phyloP scores from a whole-genome alignment of 2,113 vertebrate genomes.

The Columba livia region DNA sequence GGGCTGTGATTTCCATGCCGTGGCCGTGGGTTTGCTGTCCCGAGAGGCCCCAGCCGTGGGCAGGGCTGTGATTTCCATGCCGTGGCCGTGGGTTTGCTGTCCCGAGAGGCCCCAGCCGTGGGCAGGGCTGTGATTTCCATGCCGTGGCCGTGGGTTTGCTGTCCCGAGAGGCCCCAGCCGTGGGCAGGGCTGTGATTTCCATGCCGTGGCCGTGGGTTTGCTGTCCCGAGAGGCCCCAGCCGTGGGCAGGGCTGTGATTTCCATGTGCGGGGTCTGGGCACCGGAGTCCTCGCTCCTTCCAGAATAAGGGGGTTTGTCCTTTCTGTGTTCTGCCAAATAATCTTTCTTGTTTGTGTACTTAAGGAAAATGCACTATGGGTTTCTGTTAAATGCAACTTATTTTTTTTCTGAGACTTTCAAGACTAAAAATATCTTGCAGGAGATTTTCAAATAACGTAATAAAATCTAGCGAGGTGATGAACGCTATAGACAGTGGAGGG shows the following conservation, averaged over 20 bases:
- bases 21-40: neutral
- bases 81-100: fast-evolving
- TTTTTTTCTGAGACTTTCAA: neutral
- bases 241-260: neutral
- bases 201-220: fast-evolving
- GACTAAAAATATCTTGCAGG: neutral
- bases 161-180: neutral
- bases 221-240: neutral
- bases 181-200: neutral
- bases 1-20: too few species aligned
- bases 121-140: neutral
- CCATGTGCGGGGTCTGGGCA: neutral
- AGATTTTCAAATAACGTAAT: neutral
- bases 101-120: neutral
- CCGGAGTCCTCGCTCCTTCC: neutral
- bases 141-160: fast-evolving
- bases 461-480: neutral
- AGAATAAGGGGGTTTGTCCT: neutral
- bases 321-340: neutral
- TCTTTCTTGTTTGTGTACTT: neutral
- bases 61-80: neutral
- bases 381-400: neutral
- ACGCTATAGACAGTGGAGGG: neutral
- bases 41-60: neutral
- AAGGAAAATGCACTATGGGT: neutral